A percentile compares a stretch with the other conserved stretches of the same genome.
phyloP scores from a whole-genome alignment of 2,113 vertebrate genomes.

The Ornithorhynchus anatinus region DNA sequence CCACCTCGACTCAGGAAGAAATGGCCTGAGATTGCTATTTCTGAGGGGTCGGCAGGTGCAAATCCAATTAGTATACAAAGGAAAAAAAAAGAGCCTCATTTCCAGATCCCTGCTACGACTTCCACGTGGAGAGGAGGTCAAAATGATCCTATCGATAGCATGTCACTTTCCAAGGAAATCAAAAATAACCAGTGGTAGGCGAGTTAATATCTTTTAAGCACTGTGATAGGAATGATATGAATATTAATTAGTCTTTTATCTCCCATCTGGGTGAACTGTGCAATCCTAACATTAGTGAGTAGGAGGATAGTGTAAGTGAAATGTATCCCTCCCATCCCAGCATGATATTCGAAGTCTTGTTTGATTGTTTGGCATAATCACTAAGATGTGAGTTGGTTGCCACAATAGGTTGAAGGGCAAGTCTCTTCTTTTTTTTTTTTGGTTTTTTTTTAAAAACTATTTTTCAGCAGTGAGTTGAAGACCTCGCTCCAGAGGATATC shows the following conservation, averaged over 20 bases:
- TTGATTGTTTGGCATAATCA: background rate
- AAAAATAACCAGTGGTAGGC: background rate
- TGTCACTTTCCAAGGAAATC: background rate
- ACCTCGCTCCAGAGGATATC: too few species aligned
- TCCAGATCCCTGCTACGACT: background rate
- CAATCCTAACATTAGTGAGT: background rate
- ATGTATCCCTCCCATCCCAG: too few species aligned
- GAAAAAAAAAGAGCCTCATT: background rate
- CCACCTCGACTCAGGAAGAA: background rate
- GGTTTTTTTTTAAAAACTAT: too few species aligned
- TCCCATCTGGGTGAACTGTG: background rate
- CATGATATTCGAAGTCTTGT: background rate
- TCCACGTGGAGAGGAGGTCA: background rate
- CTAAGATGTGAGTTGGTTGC: too few species aligned
- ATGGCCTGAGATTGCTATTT: background rate
- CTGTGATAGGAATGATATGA: background rate
- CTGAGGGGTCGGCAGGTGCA: conserved; percentile 9
- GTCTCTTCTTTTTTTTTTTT: too few species aligned
- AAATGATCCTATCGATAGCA: background rate
- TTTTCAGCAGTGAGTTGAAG: background rate
- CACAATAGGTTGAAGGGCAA: too few species aligned
- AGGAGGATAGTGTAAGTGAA: background rate
- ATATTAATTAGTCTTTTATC: background rate
- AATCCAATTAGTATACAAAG: conserved; percentile 2
- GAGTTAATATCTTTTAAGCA: background rate